A percentile compares a stretch with the other conserved stretches of the same genome.
Evolutionary conservation across 2,113 vertebrate genomes (phyloP).

Genomic region (Synodontis membranacea): DNA sequence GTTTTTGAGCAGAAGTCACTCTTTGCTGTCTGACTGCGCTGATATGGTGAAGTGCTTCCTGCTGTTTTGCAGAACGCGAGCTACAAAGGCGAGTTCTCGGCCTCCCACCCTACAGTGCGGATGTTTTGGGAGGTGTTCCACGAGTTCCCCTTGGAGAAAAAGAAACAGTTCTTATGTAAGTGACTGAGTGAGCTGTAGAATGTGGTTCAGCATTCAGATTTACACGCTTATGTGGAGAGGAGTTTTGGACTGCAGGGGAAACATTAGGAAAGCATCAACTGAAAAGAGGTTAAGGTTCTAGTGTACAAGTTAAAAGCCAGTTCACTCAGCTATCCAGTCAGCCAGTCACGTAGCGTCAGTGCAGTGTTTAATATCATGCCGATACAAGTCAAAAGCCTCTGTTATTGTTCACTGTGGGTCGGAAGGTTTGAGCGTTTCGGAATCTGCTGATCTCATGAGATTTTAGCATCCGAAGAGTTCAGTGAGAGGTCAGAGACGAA

Average conservation of each 20-base stretch:
- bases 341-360: not conserved
- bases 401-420: not conserved
- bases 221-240: not conserved
- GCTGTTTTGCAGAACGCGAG: conserved; percentile 75
- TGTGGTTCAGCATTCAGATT: not conserved
- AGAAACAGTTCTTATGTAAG: conserved; percentile 96
- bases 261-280: not conserved
- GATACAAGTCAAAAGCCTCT: no score
- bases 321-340: not conserved
- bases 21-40: not conserved
- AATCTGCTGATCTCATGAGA: not conserved
- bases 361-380: not conserved
- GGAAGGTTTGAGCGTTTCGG: not conserved
- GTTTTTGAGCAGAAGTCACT: not conserved
- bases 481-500: not conserved
- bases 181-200: conserved; percentile 11
- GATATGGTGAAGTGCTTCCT: not conserved
- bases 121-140: conserved; percentile 98
- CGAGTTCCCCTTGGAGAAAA: conserved; percentile 91
- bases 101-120: conserved; percentile 86
- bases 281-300: not conserved
- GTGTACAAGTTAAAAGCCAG: not conserved
- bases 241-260: not conserved
- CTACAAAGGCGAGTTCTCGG: conserved; percentile 92
- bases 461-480: not conserved